These are phyloP conservation scores for Ophthalmolycus amberensis DNA, from an alignment of 2,113 vertebrate genomes.

Conservation along the genomic window DNA sequence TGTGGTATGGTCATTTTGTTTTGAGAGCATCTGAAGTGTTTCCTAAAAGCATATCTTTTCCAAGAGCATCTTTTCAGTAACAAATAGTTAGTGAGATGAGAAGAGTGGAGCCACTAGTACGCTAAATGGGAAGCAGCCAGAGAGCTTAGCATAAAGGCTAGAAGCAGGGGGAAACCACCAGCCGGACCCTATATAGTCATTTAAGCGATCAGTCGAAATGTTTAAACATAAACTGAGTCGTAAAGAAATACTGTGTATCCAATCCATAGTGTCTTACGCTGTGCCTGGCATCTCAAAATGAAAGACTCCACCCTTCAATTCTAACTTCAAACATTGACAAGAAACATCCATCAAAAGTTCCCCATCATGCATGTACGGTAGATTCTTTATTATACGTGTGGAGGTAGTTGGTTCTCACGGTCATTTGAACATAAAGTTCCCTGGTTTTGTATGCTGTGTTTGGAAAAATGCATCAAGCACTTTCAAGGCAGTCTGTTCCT, in stretches of 20 bases:
- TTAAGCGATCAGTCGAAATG: background rate
- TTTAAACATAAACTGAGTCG: background rate
- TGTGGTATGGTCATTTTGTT: background rate
- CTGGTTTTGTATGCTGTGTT: background rate
- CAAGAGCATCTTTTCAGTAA: background rate
- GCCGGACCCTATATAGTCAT: background rate
- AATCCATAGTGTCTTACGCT: too few species aligned
- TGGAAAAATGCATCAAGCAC: background rate
- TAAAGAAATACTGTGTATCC: too few species aligned
- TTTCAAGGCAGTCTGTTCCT: background rate
- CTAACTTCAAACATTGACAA: background rate
- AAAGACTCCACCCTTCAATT: background rate
- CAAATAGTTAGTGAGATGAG: background rate
- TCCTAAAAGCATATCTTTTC: background rate
- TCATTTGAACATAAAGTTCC: background rate
- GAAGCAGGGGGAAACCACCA: too few species aligned
- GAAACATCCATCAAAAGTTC: background rate
- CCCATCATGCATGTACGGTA: background rate
- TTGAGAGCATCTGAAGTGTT: constrained; percentile 2
- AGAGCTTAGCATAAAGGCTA: background rate
- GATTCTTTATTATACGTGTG: background rate
- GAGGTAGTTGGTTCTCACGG: background rate
- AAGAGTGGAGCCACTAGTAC: background rate
- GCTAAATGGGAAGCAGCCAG: background rate
- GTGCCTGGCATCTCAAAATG: background rate